Conservation (phyloP, 1,140 invertebrate species). For the Chrysopa pallens region DNA sequence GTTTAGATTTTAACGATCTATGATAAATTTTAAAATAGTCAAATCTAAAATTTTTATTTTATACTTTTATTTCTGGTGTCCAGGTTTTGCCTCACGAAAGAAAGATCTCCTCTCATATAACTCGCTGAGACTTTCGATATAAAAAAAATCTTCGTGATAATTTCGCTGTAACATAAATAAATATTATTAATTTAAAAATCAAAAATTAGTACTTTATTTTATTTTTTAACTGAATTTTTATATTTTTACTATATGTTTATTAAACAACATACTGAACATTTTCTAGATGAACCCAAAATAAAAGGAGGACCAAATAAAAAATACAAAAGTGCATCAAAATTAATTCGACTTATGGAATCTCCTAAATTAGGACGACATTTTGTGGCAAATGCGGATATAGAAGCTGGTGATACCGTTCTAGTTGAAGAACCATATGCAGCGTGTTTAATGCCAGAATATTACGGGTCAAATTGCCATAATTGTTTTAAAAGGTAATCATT, state of each 20-base stretch:
- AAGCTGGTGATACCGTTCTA: slow-evolving; percentile 44
- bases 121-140: too few species aligned
- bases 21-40: too few species aligned
- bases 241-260: neutral
- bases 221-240: neutral
- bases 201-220: neutral
- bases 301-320: slow-evolving; percentile 16
- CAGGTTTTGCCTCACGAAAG: too few species aligned
- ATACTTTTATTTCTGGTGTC: too few species aligned
- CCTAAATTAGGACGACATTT: slow-evolving; percentile 30
- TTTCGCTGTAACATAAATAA: too few species aligned
- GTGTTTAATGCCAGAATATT: slow-evolving; percentile 50
- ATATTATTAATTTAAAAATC: too few species aligned
- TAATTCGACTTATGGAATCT: slow-evolving; percentile 27
- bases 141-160: too few species aligned
- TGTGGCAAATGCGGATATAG: slow-evolving; percentile 34
- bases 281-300: slow-evolving; percentile 9
- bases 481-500: slow-evolving; percentile 52
- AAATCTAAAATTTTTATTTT: too few species aligned
- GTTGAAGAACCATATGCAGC: slow-evolving; percentile 57
- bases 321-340: slow-evolving; percentile 20
- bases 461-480: slow-evolving; percentile 62
- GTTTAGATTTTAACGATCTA: too few species aligned
- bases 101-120: too few species aligned
- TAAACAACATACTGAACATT: too few species aligned